Evolutionary conservation across 2,797 vertebrate genomes (phyloP).

Genomic region (Holocentrus rufus): DNA sequence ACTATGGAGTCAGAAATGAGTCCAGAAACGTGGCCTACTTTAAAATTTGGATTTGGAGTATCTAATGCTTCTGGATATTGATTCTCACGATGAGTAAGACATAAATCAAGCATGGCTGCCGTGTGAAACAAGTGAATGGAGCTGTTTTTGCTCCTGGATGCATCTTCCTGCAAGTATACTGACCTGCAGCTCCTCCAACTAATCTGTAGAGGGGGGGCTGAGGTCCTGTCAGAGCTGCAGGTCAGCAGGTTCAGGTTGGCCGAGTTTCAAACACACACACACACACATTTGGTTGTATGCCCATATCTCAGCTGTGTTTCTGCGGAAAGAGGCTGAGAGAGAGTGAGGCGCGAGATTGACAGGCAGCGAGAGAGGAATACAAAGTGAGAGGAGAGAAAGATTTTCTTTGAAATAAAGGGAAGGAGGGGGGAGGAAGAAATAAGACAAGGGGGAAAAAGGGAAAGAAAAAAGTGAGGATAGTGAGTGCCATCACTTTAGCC

Average conservation of each 20-base stretch:
- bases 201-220: conserved; percentile 25
- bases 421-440: conserved; percentile 23
- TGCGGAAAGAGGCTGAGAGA: conserved; percentile 43
- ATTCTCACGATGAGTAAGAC: too few relatives aligned
- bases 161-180: not conserved
- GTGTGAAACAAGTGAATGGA: too few relatives aligned
- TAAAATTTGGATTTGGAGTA: too few relatives aligned
- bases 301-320: conserved; percentile 34
- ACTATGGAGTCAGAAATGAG: too few relatives aligned
- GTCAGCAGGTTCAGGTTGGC: conserved; percentile 66
- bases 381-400: conserved; percentile 11
- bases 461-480: not conserved
- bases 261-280: conserved; percentile 14
- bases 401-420: too few relatives aligned
- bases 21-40: too few relatives aligned
- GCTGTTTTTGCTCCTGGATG: not conserved
- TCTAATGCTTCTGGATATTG: too few relatives aligned
- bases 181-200: conserved; percentile 18
- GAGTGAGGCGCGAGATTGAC: conserved; percentile 31
- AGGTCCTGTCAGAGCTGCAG: conserved; percentile 31
- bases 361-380: conserved; percentile 33
- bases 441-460: not conserved
- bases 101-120: not conserved
- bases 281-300: conserved; percentile 26
- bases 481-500: conserved; percentile 18